Evolutionary conservation across 2,797 vertebrate genomes (phyloP).

Genomic region (Staurois parvus): DNA sequence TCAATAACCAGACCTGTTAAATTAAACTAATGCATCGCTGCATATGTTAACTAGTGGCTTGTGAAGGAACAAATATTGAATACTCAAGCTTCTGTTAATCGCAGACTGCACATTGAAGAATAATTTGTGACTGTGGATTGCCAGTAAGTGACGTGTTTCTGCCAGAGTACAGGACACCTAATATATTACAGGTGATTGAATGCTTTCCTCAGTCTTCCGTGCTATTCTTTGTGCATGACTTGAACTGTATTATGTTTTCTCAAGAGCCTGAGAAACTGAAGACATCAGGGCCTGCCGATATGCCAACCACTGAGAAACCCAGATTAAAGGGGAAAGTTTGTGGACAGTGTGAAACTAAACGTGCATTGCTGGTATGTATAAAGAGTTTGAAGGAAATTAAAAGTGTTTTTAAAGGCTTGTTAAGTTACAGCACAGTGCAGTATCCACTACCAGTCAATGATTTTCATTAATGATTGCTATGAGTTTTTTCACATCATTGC

Average conservation of each 20-base stretch:
- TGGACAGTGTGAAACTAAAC: conserved; percentile 80
- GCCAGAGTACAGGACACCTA: conserved; percentile 30
- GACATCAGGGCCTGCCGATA: conserved; percentile 60
- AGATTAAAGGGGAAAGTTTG: conserved; percentile 73
- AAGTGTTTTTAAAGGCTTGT: no score
- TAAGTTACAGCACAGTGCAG: no score
- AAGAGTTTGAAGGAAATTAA: background rate
- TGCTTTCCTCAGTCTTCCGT: conserved; percentile 29
- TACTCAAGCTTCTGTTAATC: conserved; percentile 41
- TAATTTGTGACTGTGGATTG: conserved; percentile 47
- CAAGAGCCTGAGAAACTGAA: conserved; percentile 66
- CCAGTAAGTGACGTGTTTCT: conserved; percentile 45
- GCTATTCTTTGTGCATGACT: conserved; percentile 35
- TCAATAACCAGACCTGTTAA: conserved; percentile 49
- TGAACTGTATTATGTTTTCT: conserved; percentile 44
- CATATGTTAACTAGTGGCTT: conserved; percentile 52
- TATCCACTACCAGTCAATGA: no score
- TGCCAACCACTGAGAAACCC: conserved; percentile 66
- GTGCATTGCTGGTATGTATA: conserved; percentile 78
- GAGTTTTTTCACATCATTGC: no score
- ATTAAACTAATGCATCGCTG: conserved; percentile 53
- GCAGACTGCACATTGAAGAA: conserved; percentile 37
- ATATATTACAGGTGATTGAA: conserved; percentile 50
- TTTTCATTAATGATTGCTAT: no score
- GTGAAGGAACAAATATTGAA: conserved; percentile 50